Evolutionary conservation across 2,113 vertebrate genomes (phyloP).

Genomic region (Tachysurus vachellii): DNA sequence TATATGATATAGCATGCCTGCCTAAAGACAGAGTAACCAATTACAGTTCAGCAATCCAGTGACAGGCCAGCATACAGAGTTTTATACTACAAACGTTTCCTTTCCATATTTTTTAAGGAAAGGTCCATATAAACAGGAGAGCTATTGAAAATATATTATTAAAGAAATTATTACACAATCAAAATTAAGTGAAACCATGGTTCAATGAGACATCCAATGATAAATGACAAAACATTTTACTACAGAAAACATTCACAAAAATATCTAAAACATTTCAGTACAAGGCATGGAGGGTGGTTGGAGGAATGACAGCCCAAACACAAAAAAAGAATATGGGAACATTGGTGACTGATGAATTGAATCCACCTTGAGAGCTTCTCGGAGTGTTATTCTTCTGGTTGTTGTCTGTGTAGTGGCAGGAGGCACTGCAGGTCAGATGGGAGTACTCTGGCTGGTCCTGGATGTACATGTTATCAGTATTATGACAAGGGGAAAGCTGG

Average conservation of each 20-base stretch:
- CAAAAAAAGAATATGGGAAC: slow-evolving; percentile 10
- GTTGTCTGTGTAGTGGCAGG: slow-evolving; percentile 75
- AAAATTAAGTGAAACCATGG: not conserved
- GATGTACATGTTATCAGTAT: slow-evolving; percentile 75
- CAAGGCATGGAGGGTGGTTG: slow-evolving; percentile 1
- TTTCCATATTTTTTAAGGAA: slow-evolving; percentile 25
- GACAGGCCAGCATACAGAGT: not conserved
- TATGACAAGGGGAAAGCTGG: slow-evolving; percentile 64
- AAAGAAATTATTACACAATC: not conserved
- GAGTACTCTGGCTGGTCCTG: slow-evolving; percentile 73
- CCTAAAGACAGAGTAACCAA: not conserved
- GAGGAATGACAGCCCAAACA: slow-evolving; percentile 43
- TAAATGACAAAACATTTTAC: slow-evolving; percentile 1
- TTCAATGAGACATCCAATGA: not conserved
- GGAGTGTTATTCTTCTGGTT: slow-evolving; percentile 60
- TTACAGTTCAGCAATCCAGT: slow-evolving; percentile 6
- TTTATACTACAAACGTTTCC: slow-evolving; percentile 42
- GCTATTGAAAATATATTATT: not conserved
- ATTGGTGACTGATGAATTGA: slow-evolving; percentile 24
- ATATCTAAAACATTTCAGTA: slow-evolving; percentile 39
- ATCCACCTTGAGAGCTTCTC: slow-evolving; percentile 81
- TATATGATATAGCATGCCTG: not conserved
- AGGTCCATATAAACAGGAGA: not conserved
- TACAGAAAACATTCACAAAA: slow-evolving; percentile 49
- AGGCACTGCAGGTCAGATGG: slow-evolving; percentile 74